phyloP scores from a whole-genome alignment of 2,888 invertebrate genomes.

The Eupithecia insigniata region DNA sequence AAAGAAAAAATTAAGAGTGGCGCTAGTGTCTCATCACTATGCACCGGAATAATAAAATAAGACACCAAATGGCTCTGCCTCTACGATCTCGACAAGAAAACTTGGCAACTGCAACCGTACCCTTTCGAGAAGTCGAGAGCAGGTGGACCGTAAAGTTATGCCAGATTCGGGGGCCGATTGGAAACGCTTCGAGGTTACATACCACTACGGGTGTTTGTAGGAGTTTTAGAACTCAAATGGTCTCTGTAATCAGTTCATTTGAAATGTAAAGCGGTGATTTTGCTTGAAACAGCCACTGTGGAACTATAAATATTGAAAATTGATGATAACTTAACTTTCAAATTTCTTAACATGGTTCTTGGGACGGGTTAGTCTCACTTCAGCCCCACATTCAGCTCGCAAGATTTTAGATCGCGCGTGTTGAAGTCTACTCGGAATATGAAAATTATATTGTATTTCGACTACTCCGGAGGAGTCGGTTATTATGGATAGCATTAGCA shows the following conservation, averaged over 20 bases:
- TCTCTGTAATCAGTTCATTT: background rate
- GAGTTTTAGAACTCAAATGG: conserved; percentile 6
- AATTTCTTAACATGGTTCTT: too few relatives aligned
- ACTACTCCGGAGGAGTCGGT: too few relatives aligned
- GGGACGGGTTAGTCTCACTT: too few relatives aligned
- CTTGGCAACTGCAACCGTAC: conserved; percentile 11
- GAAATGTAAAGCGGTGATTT: background rate
- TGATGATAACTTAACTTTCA: too few relatives aligned
- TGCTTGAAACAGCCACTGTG: background rate
- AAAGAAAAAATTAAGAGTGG: too few relatives aligned
- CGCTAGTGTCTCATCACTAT: too few relatives aligned
- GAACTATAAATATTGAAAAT: background rate
- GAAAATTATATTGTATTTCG: too few relatives aligned
- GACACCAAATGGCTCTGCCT: background rate
- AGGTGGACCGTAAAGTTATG: conserved; percentile 24
- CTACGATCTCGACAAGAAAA: conserved; percentile 12
- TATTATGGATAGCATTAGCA: too few relatives aligned
- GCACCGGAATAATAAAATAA: too few relatives aligned
- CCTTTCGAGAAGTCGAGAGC: conserved; percentile 15
- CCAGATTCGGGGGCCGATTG: conserved; percentile 16
- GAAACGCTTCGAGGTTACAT: conserved; percentile 7
- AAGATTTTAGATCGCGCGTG: too few relatives aligned
- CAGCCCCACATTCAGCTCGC: too few relatives aligned
- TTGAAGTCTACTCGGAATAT: too few relatives aligned
- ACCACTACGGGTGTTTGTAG: background rate